Percentiles rank a stretch among this genome's conserved stretches.
Conservation (phyloP, 2,888 invertebrate genomes). For the Archips xylosteana region DNA sequence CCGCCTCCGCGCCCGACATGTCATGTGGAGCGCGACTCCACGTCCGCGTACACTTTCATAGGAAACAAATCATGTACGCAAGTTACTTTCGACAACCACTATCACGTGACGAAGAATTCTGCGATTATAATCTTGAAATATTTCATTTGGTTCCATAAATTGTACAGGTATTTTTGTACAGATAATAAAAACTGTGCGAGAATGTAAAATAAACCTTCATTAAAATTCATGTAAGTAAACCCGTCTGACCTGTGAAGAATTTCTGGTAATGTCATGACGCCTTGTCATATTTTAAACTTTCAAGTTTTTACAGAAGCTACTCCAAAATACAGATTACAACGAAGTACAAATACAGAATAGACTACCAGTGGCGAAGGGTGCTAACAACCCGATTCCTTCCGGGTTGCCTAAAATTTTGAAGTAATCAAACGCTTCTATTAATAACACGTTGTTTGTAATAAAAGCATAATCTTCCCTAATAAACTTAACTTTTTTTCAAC, state of each 20-base stretch:
- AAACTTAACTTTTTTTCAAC: too few relatives aligned
- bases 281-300: background rate
- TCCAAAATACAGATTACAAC: background rate
- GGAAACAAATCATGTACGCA: slow-evolving; percentile 67
- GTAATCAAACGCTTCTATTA: too few relatives aligned
- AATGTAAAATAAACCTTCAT: slow-evolving; percentile 27
- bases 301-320: background rate
- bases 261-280: slow-evolving; percentile 25
- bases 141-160: slow-evolving; percentile 18
- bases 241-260: slow-evolving; percentile 26
- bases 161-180: slow-evolving; percentile 6
- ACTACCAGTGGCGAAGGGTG: too few relatives aligned
- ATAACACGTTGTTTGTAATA: too few relatives aligned
- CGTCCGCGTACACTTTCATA: slow-evolving; percentile 70
- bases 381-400: too few relatives aligned
- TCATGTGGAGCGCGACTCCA: slow-evolving; percentile 81
- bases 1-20: slow-evolving; percentile 71
- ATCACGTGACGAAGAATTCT: slow-evolving; percentile 30
- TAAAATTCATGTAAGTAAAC: slow-evolving; percentile 29
- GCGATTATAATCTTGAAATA: slow-evolving; percentile 19
- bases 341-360: background rate
- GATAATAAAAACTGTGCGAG: background rate
- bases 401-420: too few relatives aligned
- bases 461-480: too few relatives aligned
- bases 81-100: slow-evolving; percentile 64